Base-by-base conservation (phyloP, 1,140 invertebrate species). In the Drosophila parvula region DNA sequence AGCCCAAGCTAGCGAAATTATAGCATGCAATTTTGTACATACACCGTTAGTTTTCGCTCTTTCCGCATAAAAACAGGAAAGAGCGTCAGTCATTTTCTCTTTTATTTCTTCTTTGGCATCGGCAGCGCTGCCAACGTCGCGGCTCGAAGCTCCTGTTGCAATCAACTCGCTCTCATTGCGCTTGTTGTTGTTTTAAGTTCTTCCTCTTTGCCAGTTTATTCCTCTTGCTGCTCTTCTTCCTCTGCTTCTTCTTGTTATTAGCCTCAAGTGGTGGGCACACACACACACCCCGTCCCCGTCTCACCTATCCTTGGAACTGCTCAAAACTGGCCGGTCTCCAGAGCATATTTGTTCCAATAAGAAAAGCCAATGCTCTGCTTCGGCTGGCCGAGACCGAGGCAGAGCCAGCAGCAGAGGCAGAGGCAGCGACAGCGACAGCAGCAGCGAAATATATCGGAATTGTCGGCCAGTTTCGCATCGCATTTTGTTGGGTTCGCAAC, bases 401-500 rank as follows among this genome's bases (percentile, higher is more conserved):
- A n/a, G 40, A 32, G 45, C 9, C 40, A 7, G 16, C 4, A 11
- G 32, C 36, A 30, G 51, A 11, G 11, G 14, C 64, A 51, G 61
- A 55, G 41, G 27, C 60, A 28, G 55, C 18, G 47, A 59, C 63
- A 16, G 60, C 48, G 51, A 51, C 69, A 41, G 58, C 47, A 30
- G 27, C 65, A 36, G 45, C 62, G 38, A 51, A 62, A 65, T 67
- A 65, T 64, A 64, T 43, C 53, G 18, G 63, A 53, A 53, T 86
- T 74, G 84, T 77, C 74, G 68, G 84, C 88, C 91, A 92, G 91
- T 92, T 92, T 92, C 75, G 81, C 81, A 89, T 92, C 89, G 88
- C 85, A 91, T 92, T 91, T 89, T 88, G 88, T 91, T 89, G 88
- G 81, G 88, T 91, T 91, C 90, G 90, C 91, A 92, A 90, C 90